Evolutionary conservation across 2,797 vertebrate genomes (phyloP), one percentile per base, ranked within the genome.

Genomic region (Amazonetta brasiliensis): DNA sequence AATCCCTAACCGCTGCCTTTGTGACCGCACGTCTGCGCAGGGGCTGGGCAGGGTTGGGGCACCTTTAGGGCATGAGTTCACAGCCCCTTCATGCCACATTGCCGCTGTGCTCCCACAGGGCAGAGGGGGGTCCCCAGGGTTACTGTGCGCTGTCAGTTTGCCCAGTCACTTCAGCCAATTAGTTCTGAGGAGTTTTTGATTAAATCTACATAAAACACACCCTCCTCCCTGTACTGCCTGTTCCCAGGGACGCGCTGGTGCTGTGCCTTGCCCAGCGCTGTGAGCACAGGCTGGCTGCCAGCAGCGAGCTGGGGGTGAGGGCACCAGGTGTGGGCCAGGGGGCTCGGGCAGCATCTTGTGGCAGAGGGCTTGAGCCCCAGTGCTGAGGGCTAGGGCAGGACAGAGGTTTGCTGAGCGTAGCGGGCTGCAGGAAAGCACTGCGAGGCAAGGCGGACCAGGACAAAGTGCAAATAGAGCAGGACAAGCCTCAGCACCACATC

Each of bases 81-180:
- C 20, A 37, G 31, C 43, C 26, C 33, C 8, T 28, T 31, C 7
- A 7, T 50, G 48, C 48, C 48, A 26, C 25, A 16, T 52, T 26
- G 33, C 58, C 0, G 33, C 55, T 17, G 59, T 2, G 1, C 69
- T n/a, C 2, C 1, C 50, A 30, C 1, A 0, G 25, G 33, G 37
- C 20, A n/a, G 31, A 43, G 76, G 48, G 48, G 83, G 20, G 10
- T 43, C 63, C 35, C 50, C 30, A 25, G 81, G 58, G 71, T 60
- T 60, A 33, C 60, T 67, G 50, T 31, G 14, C 41, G 31, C 46
- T 41, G 28, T 50, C 59, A 26, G 7, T 56, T 72, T 71, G 44
- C 87, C 46, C 87, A 86, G 28, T 73, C 77, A 82, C 66, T 90
- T 82, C 60, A 56, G 54, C 77, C 87, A 67, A 56, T 90, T 77